Percentiles rank a stretch among this genome's conserved stretches.
These are phyloP conservation scores for Pseudomugil tenellus DNA, from an alignment of 2,797 vertebrate genomes.

Conservation along the genomic window DNA sequence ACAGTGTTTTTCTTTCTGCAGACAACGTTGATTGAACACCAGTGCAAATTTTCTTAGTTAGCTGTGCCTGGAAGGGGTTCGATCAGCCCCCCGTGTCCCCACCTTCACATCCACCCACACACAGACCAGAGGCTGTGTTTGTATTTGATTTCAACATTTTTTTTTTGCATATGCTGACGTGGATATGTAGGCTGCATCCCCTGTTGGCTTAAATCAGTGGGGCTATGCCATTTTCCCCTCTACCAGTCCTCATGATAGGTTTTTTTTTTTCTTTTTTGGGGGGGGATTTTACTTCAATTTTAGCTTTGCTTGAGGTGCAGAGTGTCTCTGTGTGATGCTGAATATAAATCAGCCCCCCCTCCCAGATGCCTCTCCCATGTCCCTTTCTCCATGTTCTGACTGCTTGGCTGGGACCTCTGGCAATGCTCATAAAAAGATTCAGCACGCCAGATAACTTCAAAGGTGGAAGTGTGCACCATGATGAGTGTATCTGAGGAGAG, in stretches of 20 bases:
- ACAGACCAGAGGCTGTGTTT: constrained; percentile 42
- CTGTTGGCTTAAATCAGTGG: constrained; percentile 32
- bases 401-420: constrained; percentile 65
- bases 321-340: constrained; percentile 60
- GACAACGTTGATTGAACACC: constrained; percentile 47
- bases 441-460: constrained; percentile 75
- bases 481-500: constrained; percentile 45
- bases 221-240: constrained; percentile 19
- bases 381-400: constrained; percentile 54
- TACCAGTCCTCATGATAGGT: constrained; percentile 25
- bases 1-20: constrained; percentile 46
- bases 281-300: constrained; percentile 35
- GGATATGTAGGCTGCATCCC: constrained; percentile 28
- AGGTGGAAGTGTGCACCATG: constrained; percentile 63
- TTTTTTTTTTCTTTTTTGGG: constrained; percentile 21
- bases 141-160: constrained; percentile 37
- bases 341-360: constrained; percentile 61
- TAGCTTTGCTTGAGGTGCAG: constrained; percentile 64
- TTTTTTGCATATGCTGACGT: constrained; percentile 33
- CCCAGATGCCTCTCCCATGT: constrained; percentile 38
- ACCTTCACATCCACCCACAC: constrained; percentile 43
- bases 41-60: constrained; percentile 62
- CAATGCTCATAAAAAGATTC: constrained; percentile 68
- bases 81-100: constrained; percentile 38
- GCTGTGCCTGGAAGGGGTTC: constrained; percentile 56